Percentiles rank a stretch among this genome's conserved stretches.
These are phyloP conservation scores for Barypeithes pellucidus DNA, from an alignment of 2,888 invertebrate genomes.

Conservation along the genomic window DNA sequence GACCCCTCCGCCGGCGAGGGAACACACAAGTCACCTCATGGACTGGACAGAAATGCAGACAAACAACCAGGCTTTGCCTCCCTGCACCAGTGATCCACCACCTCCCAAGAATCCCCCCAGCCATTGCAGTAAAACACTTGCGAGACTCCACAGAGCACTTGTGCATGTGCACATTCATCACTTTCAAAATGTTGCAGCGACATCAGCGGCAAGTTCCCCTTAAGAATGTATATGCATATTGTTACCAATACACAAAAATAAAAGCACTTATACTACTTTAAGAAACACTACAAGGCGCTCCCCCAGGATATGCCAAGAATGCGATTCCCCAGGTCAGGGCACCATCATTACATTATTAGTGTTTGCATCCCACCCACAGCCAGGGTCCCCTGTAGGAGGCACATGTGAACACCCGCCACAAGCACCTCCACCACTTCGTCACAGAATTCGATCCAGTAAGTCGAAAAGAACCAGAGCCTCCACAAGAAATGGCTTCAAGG, in stretches of 20 bases:
- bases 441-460: slow-evolving; percentile 89
- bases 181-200: slow-evolving; percentile 89
- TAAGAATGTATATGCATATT: too few species aligned
- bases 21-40: slow-evolving; percentile 88
- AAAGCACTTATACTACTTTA: too few species aligned
- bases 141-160: slow-evolving; percentile 90
- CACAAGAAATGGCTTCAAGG: slow-evolving; percentile 83
- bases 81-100: slow-evolving; percentile 87
- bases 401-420: slow-evolving; percentile 95
- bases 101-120: slow-evolving; percentile 89
- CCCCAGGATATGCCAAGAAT: too few species aligned
- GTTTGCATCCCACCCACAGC: slow-evolving; percentile 3
- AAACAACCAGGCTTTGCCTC: slow-evolving; percentile 90
- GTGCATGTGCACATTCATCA: slow-evolving; percentile 97
- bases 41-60: slow-evolving; percentile 95
- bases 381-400: slow-evolving; percentile 79
- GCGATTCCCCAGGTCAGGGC: too few species aligned
- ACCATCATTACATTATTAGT: too few species aligned
- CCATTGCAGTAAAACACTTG: slow-evolving; percentile 89
- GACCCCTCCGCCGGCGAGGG: slow-evolving; percentile 86
- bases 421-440: slow-evolving; percentile 95
- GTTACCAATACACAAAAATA: too few species aligned
- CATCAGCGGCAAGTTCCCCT: slow-evolving; percentile 83
- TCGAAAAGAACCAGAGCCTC: slow-evolving; percentile 88
- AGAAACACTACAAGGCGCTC: too few species aligned